Percentiles rank a stretch among this genome's conserved stretches.
Conservation (phyloP, 2,888 invertebrate genomes). For the Lasioglossum zephyrum region DNA sequence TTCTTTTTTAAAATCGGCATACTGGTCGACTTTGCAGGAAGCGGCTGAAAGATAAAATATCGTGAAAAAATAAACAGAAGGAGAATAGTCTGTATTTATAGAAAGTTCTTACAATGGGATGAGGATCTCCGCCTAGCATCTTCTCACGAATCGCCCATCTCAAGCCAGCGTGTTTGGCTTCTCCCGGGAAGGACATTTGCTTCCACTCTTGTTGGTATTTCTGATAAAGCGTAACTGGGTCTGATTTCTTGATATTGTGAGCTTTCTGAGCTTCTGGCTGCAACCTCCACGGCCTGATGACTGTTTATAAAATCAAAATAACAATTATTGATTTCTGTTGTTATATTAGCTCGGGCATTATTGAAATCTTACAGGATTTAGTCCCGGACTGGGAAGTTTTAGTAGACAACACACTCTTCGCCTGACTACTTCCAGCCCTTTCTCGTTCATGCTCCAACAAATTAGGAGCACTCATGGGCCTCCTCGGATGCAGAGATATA, state of each 20-base stretch:
- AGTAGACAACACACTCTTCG: constrained; percentile 51
- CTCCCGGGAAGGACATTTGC: constrained; percentile 91
- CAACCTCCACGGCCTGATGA: constrained; percentile 87
- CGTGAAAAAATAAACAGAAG: neutral
- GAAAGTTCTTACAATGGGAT: constrained; percentile 76
- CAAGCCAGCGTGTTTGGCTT: constrained; percentile 88
- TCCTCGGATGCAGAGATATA: neutral
- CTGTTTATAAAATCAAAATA: constrained; percentile 80
- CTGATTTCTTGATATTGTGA: constrained; percentile 84
- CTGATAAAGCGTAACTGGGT: constrained; percentile 92
- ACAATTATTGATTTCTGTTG: neutral
- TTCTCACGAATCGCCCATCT: constrained; percentile 90
- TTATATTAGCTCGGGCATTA: neutral
- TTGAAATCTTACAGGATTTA: constrained; percentile 76
- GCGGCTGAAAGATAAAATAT: constrained; percentile 71
- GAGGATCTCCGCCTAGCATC: constrained; percentile 86
- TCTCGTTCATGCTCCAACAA: constrained; percentile 34
- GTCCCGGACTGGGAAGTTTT: constrained; percentile 50
- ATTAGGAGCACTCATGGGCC: constrained; percentile 48
- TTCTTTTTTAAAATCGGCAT: constrained; percentile 72
- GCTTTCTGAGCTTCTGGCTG: constrained; percentile 80
- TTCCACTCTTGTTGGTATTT: constrained; percentile 91
- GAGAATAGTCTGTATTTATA: neutral
- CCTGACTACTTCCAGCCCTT: constrained; percentile 19
- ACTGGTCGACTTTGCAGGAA: constrained; percentile 70